Percentiles rank a stretch among this genome's conserved stretches.
These are phyloP conservation scores for Lucilia cuprina DNA, from an alignment of 1,140 invertebrate species.

Conservation along the genomic window DNA sequence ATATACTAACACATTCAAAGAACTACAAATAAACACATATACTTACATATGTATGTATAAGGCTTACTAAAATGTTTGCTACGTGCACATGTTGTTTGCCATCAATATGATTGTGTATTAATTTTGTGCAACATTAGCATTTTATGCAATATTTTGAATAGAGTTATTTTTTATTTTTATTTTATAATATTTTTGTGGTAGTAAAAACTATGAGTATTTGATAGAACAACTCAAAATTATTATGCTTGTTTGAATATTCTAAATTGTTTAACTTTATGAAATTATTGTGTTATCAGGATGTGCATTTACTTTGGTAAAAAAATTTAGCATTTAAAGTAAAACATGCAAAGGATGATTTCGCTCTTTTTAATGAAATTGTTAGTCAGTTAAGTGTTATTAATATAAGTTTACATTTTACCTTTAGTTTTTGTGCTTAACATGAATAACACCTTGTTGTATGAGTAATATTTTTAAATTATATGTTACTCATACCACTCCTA, in stretches of 20 bases:
- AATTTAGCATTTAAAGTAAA: too few relatives aligned
- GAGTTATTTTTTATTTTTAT: neutral
- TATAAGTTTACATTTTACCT: too few relatives aligned
- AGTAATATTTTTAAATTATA: too few relatives aligned
- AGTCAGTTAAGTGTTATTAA: too few relatives aligned
- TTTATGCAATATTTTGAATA: neutral
- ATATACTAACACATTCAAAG: neutral
- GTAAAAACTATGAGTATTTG: neutral
- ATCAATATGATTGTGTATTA: slow-evolving; percentile 13
- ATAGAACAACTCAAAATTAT: neutral
- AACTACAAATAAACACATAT: neutral
- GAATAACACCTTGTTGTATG: too few relatives aligned
- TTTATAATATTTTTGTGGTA: too few relatives aligned
- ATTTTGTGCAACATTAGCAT: neutral
- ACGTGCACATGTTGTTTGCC: slow-evolving; percentile 32
- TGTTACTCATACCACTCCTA: too few relatives aligned
- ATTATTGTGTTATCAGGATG: neutral
- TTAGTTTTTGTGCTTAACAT: too few relatives aligned
- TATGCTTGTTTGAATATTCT: neutral
- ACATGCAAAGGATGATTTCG: too few relatives aligned
- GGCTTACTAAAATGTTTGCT: slow-evolving; percentile 3
- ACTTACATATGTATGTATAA: neutral
- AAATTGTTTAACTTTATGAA: slow-evolving; percentile 8
- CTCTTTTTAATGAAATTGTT: too few relatives aligned
- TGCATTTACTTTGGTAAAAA: too few relatives aligned